Conservation (phyloP, 2,797 vertebrate species). For the Scolopax bukidnonensis region DNA sequence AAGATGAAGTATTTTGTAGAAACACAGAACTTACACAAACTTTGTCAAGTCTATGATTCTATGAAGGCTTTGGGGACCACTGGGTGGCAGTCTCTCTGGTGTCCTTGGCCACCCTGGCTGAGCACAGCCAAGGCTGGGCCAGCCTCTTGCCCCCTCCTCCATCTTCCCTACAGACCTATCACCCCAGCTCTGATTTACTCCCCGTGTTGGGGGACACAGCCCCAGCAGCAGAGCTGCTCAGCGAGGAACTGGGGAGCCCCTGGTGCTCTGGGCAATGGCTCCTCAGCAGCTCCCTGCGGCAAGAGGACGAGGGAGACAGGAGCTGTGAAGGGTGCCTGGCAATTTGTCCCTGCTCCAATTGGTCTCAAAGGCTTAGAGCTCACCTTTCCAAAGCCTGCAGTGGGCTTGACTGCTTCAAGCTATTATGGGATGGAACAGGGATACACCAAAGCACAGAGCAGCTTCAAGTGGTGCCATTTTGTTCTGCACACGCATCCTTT, state of each 20-base stretch:
- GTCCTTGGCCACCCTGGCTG: neutral
- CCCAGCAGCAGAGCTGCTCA: neutral
- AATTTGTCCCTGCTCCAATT: neutral
- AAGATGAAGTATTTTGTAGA: neutral
- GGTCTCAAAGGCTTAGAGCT: neutral
- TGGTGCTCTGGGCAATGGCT: neutral
- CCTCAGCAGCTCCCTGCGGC: neutral
- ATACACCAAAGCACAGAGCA: neutral
- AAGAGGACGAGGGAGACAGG: fast-evolving
- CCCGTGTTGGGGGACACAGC: fast-evolving
- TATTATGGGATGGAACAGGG: neutral
- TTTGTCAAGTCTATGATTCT: neutral
- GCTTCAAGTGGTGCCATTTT: neutral
- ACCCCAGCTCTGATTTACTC: neutral
- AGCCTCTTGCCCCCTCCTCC: neutral
- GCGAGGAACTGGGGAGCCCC: neutral
- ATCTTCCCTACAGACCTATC: neutral
- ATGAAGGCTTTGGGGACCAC: neutral
- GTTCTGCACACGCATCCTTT: neutral
- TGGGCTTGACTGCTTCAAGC: neutral
- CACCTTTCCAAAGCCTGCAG: neutral
- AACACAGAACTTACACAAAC: neutral
- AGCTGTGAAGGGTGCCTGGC: neutral
- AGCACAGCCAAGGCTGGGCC: neutral
- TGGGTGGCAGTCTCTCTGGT: neutral